Evolutionary conservation across 2,888 invertebrate genomes (phyloP).

Genomic region (Cinara cedri): DNA sequence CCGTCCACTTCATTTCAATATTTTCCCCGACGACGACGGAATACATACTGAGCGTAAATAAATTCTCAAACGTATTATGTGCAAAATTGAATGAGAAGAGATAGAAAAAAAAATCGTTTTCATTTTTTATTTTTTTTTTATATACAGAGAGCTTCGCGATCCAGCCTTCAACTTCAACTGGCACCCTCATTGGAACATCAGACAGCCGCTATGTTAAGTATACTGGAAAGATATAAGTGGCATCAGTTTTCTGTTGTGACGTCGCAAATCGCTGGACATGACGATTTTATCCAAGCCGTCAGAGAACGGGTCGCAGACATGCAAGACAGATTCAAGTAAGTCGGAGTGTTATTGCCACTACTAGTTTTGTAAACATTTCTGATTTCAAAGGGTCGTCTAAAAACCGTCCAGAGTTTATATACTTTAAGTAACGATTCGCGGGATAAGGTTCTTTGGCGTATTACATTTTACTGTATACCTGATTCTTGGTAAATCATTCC

Average conservation of each 20-base stretch:
- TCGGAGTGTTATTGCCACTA: conserved; percentile 45
- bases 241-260: conserved; percentile 94
- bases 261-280: conserved; percentile 91
- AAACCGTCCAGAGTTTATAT: no score
- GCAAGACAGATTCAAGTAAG: conserved; percentile 69
- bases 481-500: no score
- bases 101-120: no score
- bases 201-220: conserved; percentile 93
- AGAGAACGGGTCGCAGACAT: conserved; percentile 84
- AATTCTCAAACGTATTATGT: background rate
- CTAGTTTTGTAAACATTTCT: no score
- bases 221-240: conserved; percentile 95
- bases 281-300: conserved; percentile 93
- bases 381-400: no score
- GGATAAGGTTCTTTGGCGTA: no score
- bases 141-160: conserved; percentile 76
- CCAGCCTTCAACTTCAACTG: conserved; percentile 87
- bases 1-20: background rate
- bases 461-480: no score
- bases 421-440: no score
- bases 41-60: background rate
- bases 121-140: background rate
- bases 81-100: background rate
- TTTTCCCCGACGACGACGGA: background rate
- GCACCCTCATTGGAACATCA: conserved; percentile 97